Base-by-base conservation (phyloP, 2,797 vertebrate genomes). In the Micromesistius poutassou region DNA sequence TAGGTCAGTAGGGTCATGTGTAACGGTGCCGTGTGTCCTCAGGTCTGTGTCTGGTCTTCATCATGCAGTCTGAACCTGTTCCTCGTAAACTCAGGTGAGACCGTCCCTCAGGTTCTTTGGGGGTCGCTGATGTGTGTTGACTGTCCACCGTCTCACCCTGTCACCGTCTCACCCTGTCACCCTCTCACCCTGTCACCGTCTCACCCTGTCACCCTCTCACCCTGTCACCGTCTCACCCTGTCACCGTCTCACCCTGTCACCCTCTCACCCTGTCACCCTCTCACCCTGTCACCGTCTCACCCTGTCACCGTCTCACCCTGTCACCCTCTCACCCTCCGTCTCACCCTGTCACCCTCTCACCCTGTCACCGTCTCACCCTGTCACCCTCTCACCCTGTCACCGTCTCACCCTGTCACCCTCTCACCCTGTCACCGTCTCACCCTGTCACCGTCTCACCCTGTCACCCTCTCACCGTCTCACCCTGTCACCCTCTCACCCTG, bases 21-120 rank as follows among this genome's bases (percentile, higher is more conserved):
- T n/a, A n/a, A n/a, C n/a, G n/a, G n/a, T n/a, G n/a, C n/a, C 1
- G 5, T 75, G 46, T 14, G 14, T 79, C 6, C 83, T 76, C 91
- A 99, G 98, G 97, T 72, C 91, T 99, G 80, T 99, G 97, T 82
- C 92, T 99, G 73, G 91, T 98, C 79, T 96, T 95, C 78, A 90
- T 93, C 55, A 93, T 96, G 74, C 93, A 96, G 83, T 87, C 84
- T 0, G 86, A 93, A 88, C 78, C 92, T 19, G 76, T 97, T 0
- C 87, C 85, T 78, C 90, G 91, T 31, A 91, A 86, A 89, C 89
- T 93, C 80, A 96, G 88, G 98, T 99, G 86, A 93, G 72, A 31
- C 9, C 36, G n/a, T 66, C 28, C 28, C 62, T 28, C 19, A 62
- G 50, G n/a, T n/a, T 6, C 19, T 8, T 28, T 28, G n/a, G 25